Conservation (phyloP, 2,888 invertebrate species). For the Agriopis leucophaearia region DNA sequence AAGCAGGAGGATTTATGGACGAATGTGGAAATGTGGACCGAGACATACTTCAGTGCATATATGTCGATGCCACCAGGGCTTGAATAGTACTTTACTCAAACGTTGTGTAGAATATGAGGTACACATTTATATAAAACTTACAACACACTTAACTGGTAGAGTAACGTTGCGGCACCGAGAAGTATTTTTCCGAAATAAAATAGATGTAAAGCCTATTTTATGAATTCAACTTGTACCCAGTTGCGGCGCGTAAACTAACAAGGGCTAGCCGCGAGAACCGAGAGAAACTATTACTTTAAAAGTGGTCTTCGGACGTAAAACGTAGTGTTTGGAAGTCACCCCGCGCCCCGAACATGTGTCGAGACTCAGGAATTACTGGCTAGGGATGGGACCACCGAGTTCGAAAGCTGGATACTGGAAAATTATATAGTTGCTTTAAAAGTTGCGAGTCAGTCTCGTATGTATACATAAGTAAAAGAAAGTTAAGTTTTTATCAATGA, state of each 20-base stretch:
- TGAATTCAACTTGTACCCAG: constrained; percentile 46
- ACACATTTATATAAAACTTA: neutral
- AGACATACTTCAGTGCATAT: no score
- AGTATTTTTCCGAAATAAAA: constrained; percentile 23
- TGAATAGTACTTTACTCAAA: no score
- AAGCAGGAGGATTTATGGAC: no score
- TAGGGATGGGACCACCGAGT: constrained; percentile 36
- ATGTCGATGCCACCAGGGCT: no score
- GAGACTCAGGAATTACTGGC: constrained; percentile 31
- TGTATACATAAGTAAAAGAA: no score
- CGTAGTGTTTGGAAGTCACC: constrained; percentile 75
- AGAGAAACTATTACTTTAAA: constrained; percentile 78
- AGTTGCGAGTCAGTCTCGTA: neutral
- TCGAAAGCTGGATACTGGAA: neutral
- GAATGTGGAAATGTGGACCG: no score
- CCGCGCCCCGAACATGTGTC: constrained; percentile 53
- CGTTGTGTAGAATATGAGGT: no score
- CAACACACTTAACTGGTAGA: neutral
- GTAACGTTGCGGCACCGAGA: neutral
- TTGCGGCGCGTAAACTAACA: constrained; percentile 63
- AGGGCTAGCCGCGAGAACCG: constrained; percentile 72
- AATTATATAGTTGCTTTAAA: neutral
- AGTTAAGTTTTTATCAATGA: no score
- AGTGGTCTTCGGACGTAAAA: constrained; percentile 70
- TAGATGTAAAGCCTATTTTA: constrained; percentile 40